Base-by-base conservation (phyloP, 2,113 vertebrate species). In the Protomyctophum bolini region DNA sequence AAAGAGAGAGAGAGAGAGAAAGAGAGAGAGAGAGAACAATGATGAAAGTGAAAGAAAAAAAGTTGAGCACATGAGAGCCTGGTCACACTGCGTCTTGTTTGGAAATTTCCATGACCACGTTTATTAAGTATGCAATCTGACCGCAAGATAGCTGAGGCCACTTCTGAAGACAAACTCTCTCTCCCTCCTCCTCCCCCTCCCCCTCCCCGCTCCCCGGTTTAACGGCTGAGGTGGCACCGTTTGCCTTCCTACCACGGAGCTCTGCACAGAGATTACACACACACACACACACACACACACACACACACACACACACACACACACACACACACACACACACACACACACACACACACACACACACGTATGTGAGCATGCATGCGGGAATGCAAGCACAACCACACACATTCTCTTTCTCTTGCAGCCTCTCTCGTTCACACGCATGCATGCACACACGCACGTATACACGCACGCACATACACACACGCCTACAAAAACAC, bases 71-170 rank as follows among this genome's bases (percentile, higher is more conserved):
- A 9, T 63, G 61, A 68, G 72, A 76, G 76, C 76, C 78, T 29
- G 76, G 84, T 84, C 86, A 85, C 80, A 84, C 33, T 41, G 33
- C 11, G 68, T 79, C 82, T 83, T 86, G 33, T 88, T 84, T 82
- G 89, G 89, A 91, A 91, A 91, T 91, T 91, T 91, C 91, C 91
- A 91, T 92, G 90, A 92, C 86, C 82, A 76, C 56, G 80, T 75
- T 90, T 87, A 90, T 90, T 87, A 90, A 91, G 84, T 87, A 92
- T 92, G 90, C 86, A 89, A 87, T 90, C 88, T 87, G 87, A 89
- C 86, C 87, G 62, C 86, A 87, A 87, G 88, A 91, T 80, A 89
- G 83, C 80, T 79, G 49, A 71, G 83, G 80, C 86, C 70, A 68
- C 77, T 90, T 91, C 85, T 89, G 87, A 92, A 41, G 33, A 92